Evolutionary conservation across 2,113 vertebrate species (phyloP).

Genomic region (Tetrao urogallus): DNA sequence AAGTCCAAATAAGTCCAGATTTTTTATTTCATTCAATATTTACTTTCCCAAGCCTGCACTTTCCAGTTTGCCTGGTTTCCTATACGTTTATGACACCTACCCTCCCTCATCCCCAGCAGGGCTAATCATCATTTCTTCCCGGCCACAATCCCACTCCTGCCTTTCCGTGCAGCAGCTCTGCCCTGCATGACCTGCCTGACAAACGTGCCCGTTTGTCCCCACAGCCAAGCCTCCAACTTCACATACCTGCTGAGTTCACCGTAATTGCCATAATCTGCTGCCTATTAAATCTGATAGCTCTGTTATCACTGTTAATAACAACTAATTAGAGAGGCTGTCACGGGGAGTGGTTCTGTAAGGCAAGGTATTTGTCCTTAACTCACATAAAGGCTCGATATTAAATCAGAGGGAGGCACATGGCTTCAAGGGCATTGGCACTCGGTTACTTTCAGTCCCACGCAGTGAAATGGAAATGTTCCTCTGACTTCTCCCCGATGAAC

Average conservation of each 20-base stretch:
- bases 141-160: rapidly evolving
- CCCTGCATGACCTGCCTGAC: rapidly evolving
- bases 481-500: rapidly evolving
- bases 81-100: background rate
- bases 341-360: constrained; percentile 8
- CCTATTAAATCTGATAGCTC: constrained; percentile 50
- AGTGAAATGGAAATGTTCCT: background rate
- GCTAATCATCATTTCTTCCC: background rate
- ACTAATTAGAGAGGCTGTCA: constrained; percentile 57
- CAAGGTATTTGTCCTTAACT: constrained; percentile 11
- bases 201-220: background rate
- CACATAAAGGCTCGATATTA: background rate
- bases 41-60: background rate
- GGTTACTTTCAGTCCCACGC: rapidly evolving
- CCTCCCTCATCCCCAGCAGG: rapidly evolving
- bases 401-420: background rate
- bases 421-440: background rate
- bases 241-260: background rate
- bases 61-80: background rate
- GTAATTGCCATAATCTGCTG: constrained; percentile 43
- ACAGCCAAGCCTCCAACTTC: background rate
- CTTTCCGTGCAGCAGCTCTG: background rate
- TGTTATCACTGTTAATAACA: constrained; percentile 56
- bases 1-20: background rate
- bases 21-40: background rate